Conservation (phyloP, 2,797 vertebrate genomes). For the Falco biarmicus region DNA sequence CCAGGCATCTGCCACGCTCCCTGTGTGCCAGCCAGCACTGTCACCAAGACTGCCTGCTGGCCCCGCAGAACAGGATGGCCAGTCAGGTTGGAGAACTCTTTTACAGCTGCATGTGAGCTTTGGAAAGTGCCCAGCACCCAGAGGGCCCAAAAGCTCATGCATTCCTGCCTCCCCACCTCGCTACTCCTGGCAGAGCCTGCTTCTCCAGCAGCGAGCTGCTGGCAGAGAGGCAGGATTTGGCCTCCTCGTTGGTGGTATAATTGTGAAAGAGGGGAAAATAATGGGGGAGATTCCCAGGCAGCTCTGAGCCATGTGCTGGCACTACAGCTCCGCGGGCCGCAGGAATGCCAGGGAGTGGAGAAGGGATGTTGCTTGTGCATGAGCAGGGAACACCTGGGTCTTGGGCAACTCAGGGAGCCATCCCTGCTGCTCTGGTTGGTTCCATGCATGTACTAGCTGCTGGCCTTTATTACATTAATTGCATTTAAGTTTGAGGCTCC, state of each 20-base stretch:
- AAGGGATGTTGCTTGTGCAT: background rate
- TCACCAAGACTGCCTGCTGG: background rate
- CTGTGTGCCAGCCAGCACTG: background rate
- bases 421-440: background rate
- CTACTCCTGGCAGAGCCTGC: background rate
- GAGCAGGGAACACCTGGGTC: background rate
- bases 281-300: background rate
- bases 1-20: background rate
- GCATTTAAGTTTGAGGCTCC: background rate
- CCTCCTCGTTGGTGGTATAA: background rate
- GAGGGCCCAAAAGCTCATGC: background rate
- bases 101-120: background rate
- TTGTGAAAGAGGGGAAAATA: constrained; percentile 18
- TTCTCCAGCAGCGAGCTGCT: background rate
- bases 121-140: background rate
- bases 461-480: constrained; percentile 14
- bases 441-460: background rate
- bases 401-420: background rate
- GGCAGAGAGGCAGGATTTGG: background rate
- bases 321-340: background rate
- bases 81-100: background rate
- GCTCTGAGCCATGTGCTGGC: background rate
- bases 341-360: background rate
- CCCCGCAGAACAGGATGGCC: background rate
- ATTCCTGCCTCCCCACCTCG: background rate